Base-by-base conservation (phyloP, 2,888 invertebrate species). In the Gastracanthus pulcherrimus region DNA sequence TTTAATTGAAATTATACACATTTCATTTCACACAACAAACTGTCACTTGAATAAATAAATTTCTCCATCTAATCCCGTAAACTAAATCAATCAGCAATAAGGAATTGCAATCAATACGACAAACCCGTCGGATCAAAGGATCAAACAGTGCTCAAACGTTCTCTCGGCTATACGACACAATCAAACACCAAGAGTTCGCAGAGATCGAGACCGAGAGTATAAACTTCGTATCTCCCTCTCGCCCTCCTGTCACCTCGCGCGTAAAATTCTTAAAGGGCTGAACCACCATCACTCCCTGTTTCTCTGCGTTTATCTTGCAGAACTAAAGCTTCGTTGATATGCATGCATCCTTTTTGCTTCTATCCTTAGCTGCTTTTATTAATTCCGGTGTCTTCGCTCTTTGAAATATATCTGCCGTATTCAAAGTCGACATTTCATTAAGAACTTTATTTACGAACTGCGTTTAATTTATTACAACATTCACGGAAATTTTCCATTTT, bases 51-150 rank as follows among this genome's bases (percentile, higher is more conserved):
- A n/a, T 45, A 45, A 45, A 45, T 45, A 64, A n/a, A 64, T 67
- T 26, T 60, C 60, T 48, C 29, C 26, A 67, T 74, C 38, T 48
- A 45, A 80, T 64, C 13, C 6, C 11, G 55, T n/a, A 58, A 71
- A 66, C 55, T 58, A 45, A 71, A 58, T 58, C 66, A 81, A 71
- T 71, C 71, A 76, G 45, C 58, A 76, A 66, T 76, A 81, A 76
- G 81, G 23, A 48, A 66, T 70, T 45, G 62, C 76, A 76, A 81
- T 76, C 81, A 76, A 76, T 80, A 76, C 55, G 66, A 71, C 71
- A 81, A 71, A 76, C 71, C 70, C 29, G 16, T 58, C 19, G 48
- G 76, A 76, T 80, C 76, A 80, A 80, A 80, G 76, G 80, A 80
- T 81, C 81, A 81, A 76, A 80, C 79, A 74, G 29, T 60, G 19